phyloP scores from a whole-genome alignment of 2,888 invertebrate genomes.

The Epinotia brunnichana region DNA sequence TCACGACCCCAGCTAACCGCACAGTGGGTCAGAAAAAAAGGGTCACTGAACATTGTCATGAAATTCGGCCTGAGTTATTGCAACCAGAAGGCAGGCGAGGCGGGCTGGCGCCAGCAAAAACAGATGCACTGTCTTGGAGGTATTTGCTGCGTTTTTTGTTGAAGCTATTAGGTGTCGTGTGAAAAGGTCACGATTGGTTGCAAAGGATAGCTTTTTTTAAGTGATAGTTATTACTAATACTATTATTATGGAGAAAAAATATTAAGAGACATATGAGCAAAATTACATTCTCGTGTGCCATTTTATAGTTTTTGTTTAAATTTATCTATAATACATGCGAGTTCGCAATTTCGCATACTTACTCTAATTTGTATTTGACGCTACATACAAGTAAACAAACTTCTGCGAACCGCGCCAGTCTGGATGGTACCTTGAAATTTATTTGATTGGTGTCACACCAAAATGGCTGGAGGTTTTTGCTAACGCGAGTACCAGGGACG shows the following conservation, averaged over 20 bases:
- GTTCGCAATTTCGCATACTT: no score
- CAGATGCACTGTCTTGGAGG: constrained; percentile 45
- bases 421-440: no score
- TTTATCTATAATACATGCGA: no score
- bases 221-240: not conserved
- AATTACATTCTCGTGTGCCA: no score
- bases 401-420: no score
- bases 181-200: constrained; percentile 24
- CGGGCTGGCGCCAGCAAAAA: constrained; percentile 61
- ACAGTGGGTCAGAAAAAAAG: constrained; percentile 11
- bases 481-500: constrained; percentile 24
- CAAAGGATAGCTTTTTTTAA: not conserved
- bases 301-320: no score
- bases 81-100: constrained; percentile 61
- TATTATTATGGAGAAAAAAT: no score
- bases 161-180: constrained; percentile 22
- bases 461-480: constrained; percentile 38
- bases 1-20: not conserved
- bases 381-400: no score
- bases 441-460: constrained; percentile 8
- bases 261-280: no score
- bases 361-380: no score
- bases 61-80: constrained; percentile 65
- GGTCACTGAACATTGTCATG: constrained; percentile 10
- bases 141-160: constrained; percentile 7